Evolutionary conservation across 2,797 vertebrate species (phyloP), one percentile per base, ranked within the genome.

Genomic region (Sibirionetta formosa): DNA sequence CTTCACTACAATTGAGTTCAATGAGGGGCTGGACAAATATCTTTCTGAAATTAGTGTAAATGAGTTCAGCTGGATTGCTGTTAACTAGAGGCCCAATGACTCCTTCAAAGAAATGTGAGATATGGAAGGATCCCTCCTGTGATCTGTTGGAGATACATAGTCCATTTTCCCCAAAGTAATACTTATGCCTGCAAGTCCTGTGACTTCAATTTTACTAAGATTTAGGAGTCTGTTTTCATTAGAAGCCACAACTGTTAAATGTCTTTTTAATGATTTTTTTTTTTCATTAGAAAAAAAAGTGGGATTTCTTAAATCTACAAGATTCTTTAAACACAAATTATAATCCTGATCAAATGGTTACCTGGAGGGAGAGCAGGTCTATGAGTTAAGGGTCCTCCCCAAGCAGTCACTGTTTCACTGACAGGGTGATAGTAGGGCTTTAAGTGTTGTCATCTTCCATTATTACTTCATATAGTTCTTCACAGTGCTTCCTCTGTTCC

Each of bases 381-480:
- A 71, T 65, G 60, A n/a, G 14, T 46, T 57, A 44, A 82, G 69
- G 44, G 50, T 33, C 82, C 63, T 91, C 82, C 77, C 50, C 53
- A 87, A 27, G 95, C 48, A 26, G 72, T 86, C 22, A 94, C 31
- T 42, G 96, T 94, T 64, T 96, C 84, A 42, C 97, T 83, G 64
- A 95, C 70, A 3, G 96, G 78, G 33, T 96, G 91, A 86, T 24
- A 96, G 93, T 16, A 97, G 86, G 5, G 23, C 56, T 70, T 54
- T 70, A 72, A 97, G 65, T 5, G 7, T 86, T 77, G 58, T 97
- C 91, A 22, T 95, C 94, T 42, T 77, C 79, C 84, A 95, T 72
- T 36, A 97, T 96, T 57, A 93, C 93, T 38, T 97, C 71, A 7
- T 87, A 81, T 40, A 97, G 82, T 13, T 66, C 72, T 16, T 46